These are phyloP conservation scores for Sinonovacula constricta DNA, from an alignment of 1,140 invertebrate species.

Conservation along the genomic window DNA sequence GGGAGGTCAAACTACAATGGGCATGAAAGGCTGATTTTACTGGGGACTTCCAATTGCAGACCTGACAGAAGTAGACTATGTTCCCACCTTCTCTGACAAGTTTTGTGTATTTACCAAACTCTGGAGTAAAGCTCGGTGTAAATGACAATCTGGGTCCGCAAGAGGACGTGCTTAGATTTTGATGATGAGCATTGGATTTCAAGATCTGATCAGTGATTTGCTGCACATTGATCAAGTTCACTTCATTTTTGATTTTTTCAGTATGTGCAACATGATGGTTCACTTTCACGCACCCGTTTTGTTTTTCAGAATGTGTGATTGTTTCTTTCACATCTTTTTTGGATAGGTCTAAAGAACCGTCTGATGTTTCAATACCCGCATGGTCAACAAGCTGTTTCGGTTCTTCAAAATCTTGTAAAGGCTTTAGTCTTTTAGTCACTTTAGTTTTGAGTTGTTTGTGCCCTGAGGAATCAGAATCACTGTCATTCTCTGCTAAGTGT, in stretches of 20 bases:
- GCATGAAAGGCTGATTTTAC: slow-evolving; percentile 65
- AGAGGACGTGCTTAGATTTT: slow-evolving; percentile 14
- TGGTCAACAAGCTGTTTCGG: slow-evolving; percentile 47
- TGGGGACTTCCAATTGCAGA: slow-evolving; percentile 72
- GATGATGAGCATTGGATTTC: slow-evolving; percentile 40
- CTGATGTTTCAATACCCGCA: slow-evolving; percentile 35
- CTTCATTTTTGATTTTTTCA: slow-evolving; percentile 28
- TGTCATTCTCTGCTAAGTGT: slow-evolving; percentile 33
- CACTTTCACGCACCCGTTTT: background rate
- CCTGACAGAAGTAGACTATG: slow-evolving; percentile 72
- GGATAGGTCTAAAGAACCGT: slow-evolving; percentile 33
- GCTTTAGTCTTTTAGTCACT: slow-evolving; percentile 27
- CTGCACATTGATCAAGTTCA: slow-evolving; percentile 37
- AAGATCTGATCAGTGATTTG: slow-evolving; percentile 64
- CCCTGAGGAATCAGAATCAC: slow-evolving; percentile 50
- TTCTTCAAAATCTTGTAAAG: slow-evolving; percentile 36
- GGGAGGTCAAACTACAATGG: slow-evolving; percentile 62
- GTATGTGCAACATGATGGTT: slow-evolving; percentile 22
- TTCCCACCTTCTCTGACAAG: slow-evolving; percentile 70
- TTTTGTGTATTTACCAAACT: slow-evolving; percentile 72
- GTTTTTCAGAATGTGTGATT: background rate
- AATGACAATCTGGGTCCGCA: slow-evolving; percentile 2
- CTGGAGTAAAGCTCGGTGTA: slow-evolving; percentile 61
- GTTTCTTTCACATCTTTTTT: slow-evolving; percentile 6
- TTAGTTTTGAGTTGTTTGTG: slow-evolving; percentile 38